Base-by-base conservation (phyloP, 1,140 invertebrate genomes). In the Rhopalosiphum padi region DNA sequence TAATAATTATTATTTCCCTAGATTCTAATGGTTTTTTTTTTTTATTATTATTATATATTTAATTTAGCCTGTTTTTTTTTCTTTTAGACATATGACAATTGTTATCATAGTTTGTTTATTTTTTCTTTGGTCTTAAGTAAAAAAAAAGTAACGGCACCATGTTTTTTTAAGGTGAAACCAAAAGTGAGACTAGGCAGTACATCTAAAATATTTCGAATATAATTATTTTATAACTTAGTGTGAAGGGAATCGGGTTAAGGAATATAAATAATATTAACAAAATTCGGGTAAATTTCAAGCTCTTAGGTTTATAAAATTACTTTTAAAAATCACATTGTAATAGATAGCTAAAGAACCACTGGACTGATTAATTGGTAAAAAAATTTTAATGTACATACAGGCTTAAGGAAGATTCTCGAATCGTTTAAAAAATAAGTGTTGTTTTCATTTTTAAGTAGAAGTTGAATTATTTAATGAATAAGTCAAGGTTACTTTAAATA, bases 301-400 rank as follows among this genome's bases (percentile, higher is more conserved):
- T 93, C 91, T 92, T 91, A 90, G 88, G 60, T 94, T 91, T 91
- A 94, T 77, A 87, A 89, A 93, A 87, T 92, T 93, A 94, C 77
- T 93, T 60, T 88, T 89, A 94, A 94, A 94, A 77, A 89, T 94
- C 85, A 89, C 85, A 94, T 93, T 94, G 83, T 90, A 87, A 93
- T 94, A 93, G 91, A 87, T 93, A 89, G 85, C 55, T 89, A 93
- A 60, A 93, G 37, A 88, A 87, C 86, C 92, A 93, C 86, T 93
- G 86, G 92, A 94, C 86, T 86, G 90, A 94, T 86, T 92, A 94
- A 91, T 91, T 94, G 94, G 94, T 94, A 94, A 94, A 94, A 94
- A 94, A 94, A 94, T 94, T 94, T 94, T 94, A 94, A 94, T 94
- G 94, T 94, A 94, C 94, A 94, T 94, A 94, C 94, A 94, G 94